Evolutionary conservation across 2,113 vertebrate genomes (phyloP).

Genomic region (Megatriorchis doriae): DNA sequence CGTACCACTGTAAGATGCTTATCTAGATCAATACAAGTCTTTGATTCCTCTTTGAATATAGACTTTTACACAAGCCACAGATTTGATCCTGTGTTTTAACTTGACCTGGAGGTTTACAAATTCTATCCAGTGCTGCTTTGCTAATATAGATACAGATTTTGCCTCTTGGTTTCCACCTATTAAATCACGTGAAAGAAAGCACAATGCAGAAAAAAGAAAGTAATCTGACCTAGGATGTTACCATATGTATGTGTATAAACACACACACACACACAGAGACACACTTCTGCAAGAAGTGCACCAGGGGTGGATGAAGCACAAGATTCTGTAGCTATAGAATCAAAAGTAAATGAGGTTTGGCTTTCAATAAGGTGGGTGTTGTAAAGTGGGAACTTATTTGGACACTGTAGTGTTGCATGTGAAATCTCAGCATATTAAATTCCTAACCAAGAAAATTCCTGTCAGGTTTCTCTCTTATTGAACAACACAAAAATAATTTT

Average conservation of each 20-base stretch:
- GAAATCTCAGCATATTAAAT: background rate
- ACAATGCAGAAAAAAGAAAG: background rate
- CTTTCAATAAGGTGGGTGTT: background rate
- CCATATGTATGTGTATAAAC: fast-evolving
- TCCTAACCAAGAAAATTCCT: background rate
- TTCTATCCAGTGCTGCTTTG: background rate
- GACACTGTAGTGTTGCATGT: background rate
- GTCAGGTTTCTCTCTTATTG: background rate
- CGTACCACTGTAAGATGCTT: background rate
- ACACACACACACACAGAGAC: too few species aligned
- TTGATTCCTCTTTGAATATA: background rate
- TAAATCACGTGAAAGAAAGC: background rate
- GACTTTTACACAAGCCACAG: background rate
- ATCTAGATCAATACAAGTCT: background rate
- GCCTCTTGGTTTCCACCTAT: background rate
- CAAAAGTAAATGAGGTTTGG: background rate
- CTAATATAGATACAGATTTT: background rate
- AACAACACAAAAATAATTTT: background rate
- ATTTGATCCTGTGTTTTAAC: background rate
- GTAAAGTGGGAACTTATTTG: background rate
- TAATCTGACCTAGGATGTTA: background rate
- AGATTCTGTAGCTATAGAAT: background rate
- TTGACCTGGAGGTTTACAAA: background rate
- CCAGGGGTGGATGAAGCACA: background rate
- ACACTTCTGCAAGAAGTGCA: background rate